phyloP scores from a whole-genome alignment of 1,140 invertebrate genomes.

The Triops longicaudatus region DNA sequence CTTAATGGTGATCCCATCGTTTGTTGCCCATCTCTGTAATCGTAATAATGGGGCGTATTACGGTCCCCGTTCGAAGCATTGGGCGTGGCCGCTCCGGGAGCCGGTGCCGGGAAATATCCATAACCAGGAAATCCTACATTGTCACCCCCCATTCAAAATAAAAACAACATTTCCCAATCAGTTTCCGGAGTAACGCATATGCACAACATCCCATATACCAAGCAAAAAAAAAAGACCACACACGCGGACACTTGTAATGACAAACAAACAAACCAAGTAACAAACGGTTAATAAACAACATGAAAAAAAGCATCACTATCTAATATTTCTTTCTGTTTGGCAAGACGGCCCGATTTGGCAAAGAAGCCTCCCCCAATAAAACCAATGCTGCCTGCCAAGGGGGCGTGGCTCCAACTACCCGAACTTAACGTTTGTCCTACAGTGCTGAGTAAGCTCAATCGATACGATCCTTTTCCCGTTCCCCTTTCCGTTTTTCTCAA shows the following conservation, averaged over 20 bases:
- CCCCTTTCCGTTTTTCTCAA: neutral
- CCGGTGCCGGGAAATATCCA: slow-evolving; percentile 6
- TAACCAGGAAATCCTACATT: slow-evolving; percentile 5
- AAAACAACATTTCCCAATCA: neutral
- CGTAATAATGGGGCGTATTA: neutral
- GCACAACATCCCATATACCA: neutral
- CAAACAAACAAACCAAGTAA: neutral
- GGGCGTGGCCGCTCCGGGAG: neutral
- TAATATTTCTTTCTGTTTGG: neutral
- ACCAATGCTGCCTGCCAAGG: neutral
- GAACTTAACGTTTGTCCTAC: neutral
- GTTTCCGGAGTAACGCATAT: neutral
- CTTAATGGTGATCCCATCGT: neutral
- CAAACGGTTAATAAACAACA: neutral
- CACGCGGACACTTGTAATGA: neutral
- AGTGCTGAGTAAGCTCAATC: slow-evolving; percentile 4
- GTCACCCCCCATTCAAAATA: neutral
- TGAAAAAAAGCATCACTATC: neutral
- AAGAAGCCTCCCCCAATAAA: neutral
- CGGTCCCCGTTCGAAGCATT: neutral
- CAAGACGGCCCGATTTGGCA: slow-evolving; percentile 13
- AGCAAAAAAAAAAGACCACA: neutral
- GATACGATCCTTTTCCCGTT: neutral
- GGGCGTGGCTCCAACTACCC: neutral
- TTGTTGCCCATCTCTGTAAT: neutral